phyloP scores from a whole-genome alignment of 2,888 invertebrate species.

The Melieria omissa region DNA sequence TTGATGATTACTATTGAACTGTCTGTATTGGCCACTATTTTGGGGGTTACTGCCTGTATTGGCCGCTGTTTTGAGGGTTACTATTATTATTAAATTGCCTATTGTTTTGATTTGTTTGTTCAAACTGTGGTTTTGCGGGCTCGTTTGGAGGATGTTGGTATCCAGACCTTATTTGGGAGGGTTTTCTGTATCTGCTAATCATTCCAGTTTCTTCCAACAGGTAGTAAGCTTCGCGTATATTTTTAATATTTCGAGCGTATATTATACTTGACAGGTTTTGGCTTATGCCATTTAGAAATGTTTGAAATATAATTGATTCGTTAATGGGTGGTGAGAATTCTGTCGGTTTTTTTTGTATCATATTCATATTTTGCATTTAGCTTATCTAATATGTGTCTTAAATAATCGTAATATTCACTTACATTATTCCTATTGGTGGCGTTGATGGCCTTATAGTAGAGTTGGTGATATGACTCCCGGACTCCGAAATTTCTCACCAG shows the following conservation, averaged over 20 bases:
- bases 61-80: too few species aligned
- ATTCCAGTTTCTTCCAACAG: constrained; percentile 37
- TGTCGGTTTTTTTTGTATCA: constrained; percentile 35
- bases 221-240: constrained; percentile 38
- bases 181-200: neutral
- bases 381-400: constrained; percentile 44
- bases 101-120: too few species aligned
- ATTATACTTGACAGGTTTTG: constrained; percentile 36
- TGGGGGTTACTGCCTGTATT: too few species aligned
- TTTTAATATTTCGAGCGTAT: constrained; percentile 36
- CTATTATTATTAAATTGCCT: too few species aligned
- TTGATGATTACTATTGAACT: too few species aligned
- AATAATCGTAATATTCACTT: constrained; percentile 40
- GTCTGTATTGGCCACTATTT: too few species aligned
- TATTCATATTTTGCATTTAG: constrained; percentile 42
- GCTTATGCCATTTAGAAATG: constrained; percentile 38
- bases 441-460: constrained; percentile 36
- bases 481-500: constrained; percentile 38
- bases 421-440: constrained; percentile 22
- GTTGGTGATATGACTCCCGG: constrained; percentile 35
- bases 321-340: constrained; percentile 41
- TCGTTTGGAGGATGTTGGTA: too few species aligned
- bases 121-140: too few species aligned
- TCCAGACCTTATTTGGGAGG: neutral
- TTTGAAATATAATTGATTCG: constrained; percentile 42